Conservation (phyloP, 2,888 invertebrate genomes). For the Cybosia mesomella region DNA sequence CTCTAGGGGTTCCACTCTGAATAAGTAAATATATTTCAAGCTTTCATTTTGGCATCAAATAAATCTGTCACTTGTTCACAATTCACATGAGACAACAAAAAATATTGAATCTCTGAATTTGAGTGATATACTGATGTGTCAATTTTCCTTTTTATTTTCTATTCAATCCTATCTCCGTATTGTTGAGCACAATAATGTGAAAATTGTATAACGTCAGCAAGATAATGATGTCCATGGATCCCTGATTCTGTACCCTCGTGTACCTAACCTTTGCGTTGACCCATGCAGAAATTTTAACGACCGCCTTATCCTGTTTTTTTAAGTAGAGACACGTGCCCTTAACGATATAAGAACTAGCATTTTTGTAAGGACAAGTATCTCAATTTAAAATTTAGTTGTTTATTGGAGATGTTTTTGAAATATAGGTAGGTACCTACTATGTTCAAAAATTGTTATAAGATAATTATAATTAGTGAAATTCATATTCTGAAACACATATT, state of each 20-base stretch:
- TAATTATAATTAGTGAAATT: constrained; percentile 29
- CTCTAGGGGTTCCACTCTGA: constrained; percentile 23
- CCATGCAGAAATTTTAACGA: constrained; percentile 58
- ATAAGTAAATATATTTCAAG: constrained; percentile 30
- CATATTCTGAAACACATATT: neutral
- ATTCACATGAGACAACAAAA: constrained; percentile 48
- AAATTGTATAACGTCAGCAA: constrained; percentile 32
- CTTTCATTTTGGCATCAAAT: constrained; percentile 43
- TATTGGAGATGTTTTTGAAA: neutral
- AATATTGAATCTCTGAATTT: constrained; percentile 41
- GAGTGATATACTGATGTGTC: constrained; percentile 22
- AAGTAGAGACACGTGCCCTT: constrained; percentile 48
- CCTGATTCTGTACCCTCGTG: constrained; percentile 46
- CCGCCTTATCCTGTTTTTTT: constrained; percentile 47
- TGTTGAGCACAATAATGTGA: constrained; percentile 35
- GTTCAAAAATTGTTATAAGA: constrained; percentile 9
- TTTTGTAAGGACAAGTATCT: constrained; percentile 29
- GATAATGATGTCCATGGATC: constrained; percentile 50
- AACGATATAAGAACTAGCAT: constrained; percentile 36
- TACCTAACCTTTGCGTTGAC: constrained; percentile 48
- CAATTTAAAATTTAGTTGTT: constrained; percentile 32
- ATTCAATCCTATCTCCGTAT: constrained; percentile 30
- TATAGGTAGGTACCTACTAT: neutral
- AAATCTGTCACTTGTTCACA: constrained; percentile 47
- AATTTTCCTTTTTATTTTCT: constrained; percentile 30